Evolutionary conservation across 2,113 vertebrate species (phyloP), one percentile per base, ranked within the genome.

Genomic region (Macquaria ambigua): DNA sequence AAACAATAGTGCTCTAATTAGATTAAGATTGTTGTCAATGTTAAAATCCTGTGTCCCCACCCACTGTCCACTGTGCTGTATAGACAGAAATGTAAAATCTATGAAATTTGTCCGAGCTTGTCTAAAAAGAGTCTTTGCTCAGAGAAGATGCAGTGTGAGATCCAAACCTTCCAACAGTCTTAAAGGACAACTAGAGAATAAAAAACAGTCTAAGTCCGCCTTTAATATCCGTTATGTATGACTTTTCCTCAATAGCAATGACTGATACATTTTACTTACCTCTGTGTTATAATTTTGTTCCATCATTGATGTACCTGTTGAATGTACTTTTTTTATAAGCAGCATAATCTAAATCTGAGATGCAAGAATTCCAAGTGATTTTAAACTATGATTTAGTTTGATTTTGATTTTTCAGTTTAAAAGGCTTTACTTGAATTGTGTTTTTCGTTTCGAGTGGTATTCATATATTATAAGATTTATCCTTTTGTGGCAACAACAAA

Each of bases 251-350:
- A 74, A 53, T 66, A 71, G 73, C 56, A 61, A 46, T 73, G 64
- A 77, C 56, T 59, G 68, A 87, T 76, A 56, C 53, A 41, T 89
- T 82, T 79, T 31, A 78, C 86, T 91, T 77, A 85, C 82, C 77
- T 95, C 79, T 85, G 70, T 85, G 70, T 89, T 90, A 74, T 55
- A 18, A 3, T 86, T 91, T 74, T 78, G 73, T 88, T 90, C 61
- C 86, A 85, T 90, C 70, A 72, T 82, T 87, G 73, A 92, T 81
- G 74, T 84, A 93, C 89, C 83, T 80, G 92, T 85, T 94, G 94
- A 95, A 95, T 96, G 94, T 95, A 95, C 83, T 91, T 93, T 89
- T 77, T 91, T 90, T 84, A 86, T 83, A 84, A 87, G 78, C 76
- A 86, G 76, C 89, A 80, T 86, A 83, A 89, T 93, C 92, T 74